A percentile compares a stretch with the other conserved stretches of the same genome.
phyloP scores from a whole-genome alignment of 2,888 invertebrate genomes.

The Ennomos quercinarius region DNA sequence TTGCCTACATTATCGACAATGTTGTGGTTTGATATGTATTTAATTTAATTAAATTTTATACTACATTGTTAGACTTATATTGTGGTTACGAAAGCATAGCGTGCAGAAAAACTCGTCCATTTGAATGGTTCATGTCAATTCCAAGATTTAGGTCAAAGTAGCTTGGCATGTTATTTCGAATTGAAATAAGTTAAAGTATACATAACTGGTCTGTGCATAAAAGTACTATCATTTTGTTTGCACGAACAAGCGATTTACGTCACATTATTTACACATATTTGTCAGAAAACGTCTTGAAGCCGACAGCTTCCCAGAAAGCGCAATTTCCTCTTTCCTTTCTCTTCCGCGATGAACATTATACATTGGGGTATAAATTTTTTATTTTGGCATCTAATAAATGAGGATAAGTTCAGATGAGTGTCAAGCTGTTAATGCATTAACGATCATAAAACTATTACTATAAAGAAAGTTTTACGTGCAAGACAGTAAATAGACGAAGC shows the following conservation, averaged over 20 bases:
- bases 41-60: background rate
- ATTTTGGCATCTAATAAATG: no score
- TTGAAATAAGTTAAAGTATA: background rate
- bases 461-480: constrained; percentile 15
- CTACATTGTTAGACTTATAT: background rate
- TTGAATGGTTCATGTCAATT: constrained; percentile 14
- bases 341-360: constrained; percentile 1
- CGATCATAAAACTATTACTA: constrained; percentile 3
- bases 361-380: no score
- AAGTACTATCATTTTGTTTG: background rate
- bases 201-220: background rate
- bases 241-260: background rate
- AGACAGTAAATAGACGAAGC: background rate
- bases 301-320: background rate
- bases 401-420: background rate
- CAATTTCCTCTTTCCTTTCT: constrained; percentile 10
- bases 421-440: background rate
- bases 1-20: background rate
- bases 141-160: constrained; percentile 20
- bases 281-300: background rate
- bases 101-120: constrained; percentile 24
- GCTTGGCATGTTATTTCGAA: background rate
- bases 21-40: background rate
- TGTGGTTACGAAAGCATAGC: constrained; percentile 13
- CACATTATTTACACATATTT: background rate